Conservation (phyloP, 2,888 invertebrate species). For the Pardosa pseudoannulata region DNA sequence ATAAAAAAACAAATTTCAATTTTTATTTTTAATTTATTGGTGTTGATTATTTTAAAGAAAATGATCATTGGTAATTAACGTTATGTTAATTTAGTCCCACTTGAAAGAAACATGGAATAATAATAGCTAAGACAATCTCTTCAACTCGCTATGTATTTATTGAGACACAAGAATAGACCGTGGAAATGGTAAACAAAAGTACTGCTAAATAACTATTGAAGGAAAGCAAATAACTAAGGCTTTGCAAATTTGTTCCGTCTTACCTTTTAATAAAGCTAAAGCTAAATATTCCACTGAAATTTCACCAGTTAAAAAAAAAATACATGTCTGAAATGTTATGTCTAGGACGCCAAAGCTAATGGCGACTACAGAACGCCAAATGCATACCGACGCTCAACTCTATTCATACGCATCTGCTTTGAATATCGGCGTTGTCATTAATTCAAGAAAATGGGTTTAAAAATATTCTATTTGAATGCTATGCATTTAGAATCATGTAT, state of each 20-base stretch:
- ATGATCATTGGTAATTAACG: no score
- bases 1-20: no score
- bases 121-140: no score
- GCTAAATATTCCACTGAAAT: neutral
- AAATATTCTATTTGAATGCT: neutral
- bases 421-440: constrained; percentile 19
- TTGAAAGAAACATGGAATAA: no score
- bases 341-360: neutral
- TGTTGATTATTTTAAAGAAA: no score
- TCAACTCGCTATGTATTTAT: neutral
- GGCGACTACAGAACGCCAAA: neutral
- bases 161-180: neutral
- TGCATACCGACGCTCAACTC: constrained; percentile 28
- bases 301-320: neutral
- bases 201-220: neutral
- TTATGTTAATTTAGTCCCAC: no score
- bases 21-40: no score
- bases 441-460: neutral
- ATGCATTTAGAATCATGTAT: neutral
- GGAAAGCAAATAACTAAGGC: neutral
- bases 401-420: constrained; percentile 19
- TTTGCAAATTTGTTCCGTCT: neutral
- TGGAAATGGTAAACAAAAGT: neutral
- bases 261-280: neutral
- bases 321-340: neutral